phyloP scores from a whole-genome alignment of 2,797 vertebrate genomes.

The Pseudomugil gertrudae region DNA sequence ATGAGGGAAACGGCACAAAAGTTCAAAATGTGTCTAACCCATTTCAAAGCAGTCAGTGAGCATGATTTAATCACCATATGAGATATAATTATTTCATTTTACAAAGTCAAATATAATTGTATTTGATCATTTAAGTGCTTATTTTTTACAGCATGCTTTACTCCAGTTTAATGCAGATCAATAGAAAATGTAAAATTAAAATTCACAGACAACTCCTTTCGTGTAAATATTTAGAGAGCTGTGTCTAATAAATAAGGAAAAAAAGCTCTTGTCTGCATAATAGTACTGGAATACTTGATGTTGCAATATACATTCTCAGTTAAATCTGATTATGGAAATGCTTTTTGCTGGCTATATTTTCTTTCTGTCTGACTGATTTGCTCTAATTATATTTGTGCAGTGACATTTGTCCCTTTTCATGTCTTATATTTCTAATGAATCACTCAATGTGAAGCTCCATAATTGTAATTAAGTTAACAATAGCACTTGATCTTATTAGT shows the following conservation, averaged over 20 bases:
- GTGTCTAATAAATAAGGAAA: background rate
- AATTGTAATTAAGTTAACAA: slow-evolving; percentile 3
- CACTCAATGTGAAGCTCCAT: background rate
- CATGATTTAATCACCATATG: background rate
- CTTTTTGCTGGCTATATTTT: slow-evolving; percentile 5
- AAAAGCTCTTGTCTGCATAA: background rate
- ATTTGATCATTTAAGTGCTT: background rate
- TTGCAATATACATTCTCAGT: background rate
- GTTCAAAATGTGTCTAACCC: slow-evolving; percentile 25
- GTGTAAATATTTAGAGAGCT: background rate
- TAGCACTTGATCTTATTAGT: slow-evolving; percentile 12
- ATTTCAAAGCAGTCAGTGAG: slow-evolving; percentile 29
- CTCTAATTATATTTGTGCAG: slow-evolving; percentile 33
- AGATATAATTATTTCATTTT: background rate
- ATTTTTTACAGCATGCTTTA: background rate
- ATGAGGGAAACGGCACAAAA: slow-evolving; percentile 39
- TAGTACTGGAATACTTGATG: background rate
- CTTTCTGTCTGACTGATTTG: slow-evolving; percentile 7
- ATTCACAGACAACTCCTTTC: slow-evolving; percentile 12
- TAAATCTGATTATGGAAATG: slow-evolving; percentile 13
- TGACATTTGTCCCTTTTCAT: slow-evolving; percentile 24
- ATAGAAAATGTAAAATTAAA: slow-evolving; percentile 5
- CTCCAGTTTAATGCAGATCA: slow-evolving; percentile 6
- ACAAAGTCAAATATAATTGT: background rate
- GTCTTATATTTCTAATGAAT: slow-evolving; percentile 19